Conservation (phyloP, 2,797 vertebrate genomes). For the Acrossocheilus wenchowensis region DNA sequence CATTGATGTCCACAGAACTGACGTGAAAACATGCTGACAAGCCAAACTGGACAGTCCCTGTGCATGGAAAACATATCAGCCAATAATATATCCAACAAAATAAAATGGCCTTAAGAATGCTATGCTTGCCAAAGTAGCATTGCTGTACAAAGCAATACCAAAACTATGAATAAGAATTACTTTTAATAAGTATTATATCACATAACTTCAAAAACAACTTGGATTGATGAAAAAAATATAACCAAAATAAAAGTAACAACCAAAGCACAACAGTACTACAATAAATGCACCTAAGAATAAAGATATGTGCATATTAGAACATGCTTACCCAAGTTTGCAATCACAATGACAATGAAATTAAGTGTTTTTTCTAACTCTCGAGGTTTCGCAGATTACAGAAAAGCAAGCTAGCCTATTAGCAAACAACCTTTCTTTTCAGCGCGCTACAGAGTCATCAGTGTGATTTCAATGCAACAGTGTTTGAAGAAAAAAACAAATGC, state of each 20-base stretch:
- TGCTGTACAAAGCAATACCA: too few species aligned
- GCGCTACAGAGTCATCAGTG: not conserved
- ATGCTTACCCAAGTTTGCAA: not conserved
- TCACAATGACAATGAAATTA: too few species aligned
- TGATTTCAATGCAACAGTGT: not conserved
- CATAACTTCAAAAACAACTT: not conserved
- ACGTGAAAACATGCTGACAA: constrained; percentile 8
- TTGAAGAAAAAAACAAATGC: not conserved
- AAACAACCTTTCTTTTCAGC: not conserved
- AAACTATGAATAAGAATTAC: too few species aligned
- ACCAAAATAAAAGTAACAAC: too few species aligned
- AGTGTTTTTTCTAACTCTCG: too few species aligned
- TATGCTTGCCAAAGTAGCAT: not conserved
- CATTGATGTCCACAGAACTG: constrained; percentile 12
- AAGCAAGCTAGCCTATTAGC: too few species aligned
- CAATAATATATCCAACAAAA: too few species aligned
- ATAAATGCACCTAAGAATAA: not conserved
- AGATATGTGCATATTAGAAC: not conserved
- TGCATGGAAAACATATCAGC: too few species aligned
- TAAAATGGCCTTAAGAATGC: not conserved
- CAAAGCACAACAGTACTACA: not conserved
- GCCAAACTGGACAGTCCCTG: not conserved
- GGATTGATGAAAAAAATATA: too few species aligned
- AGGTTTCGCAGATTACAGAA: too few species aligned
- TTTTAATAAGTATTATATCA: too few species aligned